Evolutionary conservation across 2,113 vertebrate species (phyloP).

Genomic region (Tyto alba): DNA sequence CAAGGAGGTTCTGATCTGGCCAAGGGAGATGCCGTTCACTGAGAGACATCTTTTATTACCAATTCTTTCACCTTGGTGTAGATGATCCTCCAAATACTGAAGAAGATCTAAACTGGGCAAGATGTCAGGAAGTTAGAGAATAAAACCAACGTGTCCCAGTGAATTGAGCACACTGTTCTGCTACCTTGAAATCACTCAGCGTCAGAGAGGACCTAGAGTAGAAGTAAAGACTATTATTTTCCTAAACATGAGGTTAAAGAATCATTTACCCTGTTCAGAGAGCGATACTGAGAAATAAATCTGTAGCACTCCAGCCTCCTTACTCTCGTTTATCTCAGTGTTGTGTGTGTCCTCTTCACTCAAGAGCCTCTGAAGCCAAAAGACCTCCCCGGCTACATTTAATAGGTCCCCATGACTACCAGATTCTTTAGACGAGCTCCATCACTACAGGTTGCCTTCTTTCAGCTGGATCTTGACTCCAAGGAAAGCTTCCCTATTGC

Average conservation of each 20-base stretch:
- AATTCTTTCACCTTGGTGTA: background rate
- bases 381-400: background rate
- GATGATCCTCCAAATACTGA: background rate
- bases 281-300: background rate
- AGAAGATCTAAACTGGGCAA: fast-evolving
- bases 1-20: background rate
- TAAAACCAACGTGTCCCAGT: background rate
- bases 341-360: background rate
- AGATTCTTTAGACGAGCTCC: background rate
- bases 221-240: background rate
- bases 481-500: background rate
- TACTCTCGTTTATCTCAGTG: background rate
- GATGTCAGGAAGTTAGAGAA: background rate
- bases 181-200: background rate
- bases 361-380: background rate
- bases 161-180: background rate
- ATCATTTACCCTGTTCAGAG: background rate
- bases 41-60: background rate
- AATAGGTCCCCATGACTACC: background rate
- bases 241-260: background rate
- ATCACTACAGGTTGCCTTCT: fast-evolving
- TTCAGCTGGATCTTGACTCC: background rate
- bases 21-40: background rate
- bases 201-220: background rate
- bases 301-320: background rate